Conservation (phyloP, 2,888 invertebrate genomes). For the Eumacrocentrus americanus region DNA sequence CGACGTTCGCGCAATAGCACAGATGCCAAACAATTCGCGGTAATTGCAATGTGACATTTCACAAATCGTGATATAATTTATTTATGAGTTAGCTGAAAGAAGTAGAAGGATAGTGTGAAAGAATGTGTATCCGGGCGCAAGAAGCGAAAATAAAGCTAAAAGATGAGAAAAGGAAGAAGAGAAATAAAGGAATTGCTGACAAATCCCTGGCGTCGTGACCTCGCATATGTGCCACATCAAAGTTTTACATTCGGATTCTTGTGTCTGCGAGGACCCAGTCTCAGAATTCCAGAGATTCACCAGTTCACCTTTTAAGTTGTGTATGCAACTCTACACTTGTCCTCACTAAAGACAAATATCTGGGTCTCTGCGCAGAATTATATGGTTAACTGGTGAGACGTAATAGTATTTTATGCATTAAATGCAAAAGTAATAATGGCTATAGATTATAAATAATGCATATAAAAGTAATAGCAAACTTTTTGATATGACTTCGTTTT, state of each 20-base stretch:
- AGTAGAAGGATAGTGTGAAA: not conserved
- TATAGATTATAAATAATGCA: not conserved
- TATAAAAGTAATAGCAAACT: not conserved
- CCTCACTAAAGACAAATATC: not conserved
- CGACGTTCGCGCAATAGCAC: slow-evolving; percentile 4
- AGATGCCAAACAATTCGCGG: not conserved
- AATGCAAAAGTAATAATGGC: no score
- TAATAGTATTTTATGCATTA: no score
- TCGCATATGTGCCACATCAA: slow-evolving; percentile 18
- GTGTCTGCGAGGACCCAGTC: slow-evolving; percentile 3
- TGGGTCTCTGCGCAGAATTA: no score
- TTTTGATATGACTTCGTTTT: not conserved
- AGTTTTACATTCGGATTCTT: slow-evolving; percentile 20
- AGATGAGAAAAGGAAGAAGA: not conserved
- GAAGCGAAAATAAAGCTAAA: not conserved
- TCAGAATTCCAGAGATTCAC: slow-evolving; percentile 16
- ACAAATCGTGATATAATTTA: not conserved
- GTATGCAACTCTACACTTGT: not conserved
- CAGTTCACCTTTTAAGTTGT: not conserved
- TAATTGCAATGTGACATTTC: not conserved
- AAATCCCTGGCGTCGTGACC: slow-evolving; percentile 15
- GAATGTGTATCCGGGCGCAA: not conserved
- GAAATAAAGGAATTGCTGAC: slow-evolving; percentile 4
- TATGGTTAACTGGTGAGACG: no score
- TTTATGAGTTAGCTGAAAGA: not conserved